Conservation (phyloP, 2,888 invertebrate species). For the Endomychus coccineus region DNA sequence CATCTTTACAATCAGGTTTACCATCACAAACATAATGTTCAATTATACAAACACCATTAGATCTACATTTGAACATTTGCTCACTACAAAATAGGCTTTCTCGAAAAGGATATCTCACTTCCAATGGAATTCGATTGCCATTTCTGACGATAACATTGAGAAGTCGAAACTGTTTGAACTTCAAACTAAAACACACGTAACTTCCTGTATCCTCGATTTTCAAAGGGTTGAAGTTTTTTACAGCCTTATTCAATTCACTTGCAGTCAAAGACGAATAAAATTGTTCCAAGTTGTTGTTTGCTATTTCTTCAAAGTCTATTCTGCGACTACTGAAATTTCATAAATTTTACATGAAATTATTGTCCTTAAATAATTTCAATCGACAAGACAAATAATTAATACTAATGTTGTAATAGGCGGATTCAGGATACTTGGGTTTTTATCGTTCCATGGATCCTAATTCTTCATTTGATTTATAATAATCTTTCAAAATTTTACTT, state of each 20-base stretch:
- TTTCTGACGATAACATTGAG: conserved; percentile 33
- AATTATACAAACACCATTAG: conserved; percentile 43
- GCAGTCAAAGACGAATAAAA: conserved; percentile 9
- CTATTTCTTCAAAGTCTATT: conserved; percentile 21
- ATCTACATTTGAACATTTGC: conserved; percentile 38
- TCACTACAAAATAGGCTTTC: conserved; percentile 33
- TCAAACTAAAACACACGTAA: conserved; percentile 38
- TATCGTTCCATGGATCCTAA: too few relatives aligned
- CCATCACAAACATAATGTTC: conserved; percentile 49
- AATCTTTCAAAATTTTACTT: too few relatives aligned
- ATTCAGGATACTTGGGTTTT: too few relatives aligned
- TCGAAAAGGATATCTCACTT: conserved; percentile 20
- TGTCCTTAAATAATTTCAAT: background rate
- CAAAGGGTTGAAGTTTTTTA: conserved; percentile 34
- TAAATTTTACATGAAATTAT: background rate
- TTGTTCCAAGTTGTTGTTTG: conserved; percentile 14
- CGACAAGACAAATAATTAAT: too few relatives aligned
- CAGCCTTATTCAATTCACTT: conserved; percentile 33
- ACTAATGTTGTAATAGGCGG: too few relatives aligned
- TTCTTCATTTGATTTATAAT: too few relatives aligned
- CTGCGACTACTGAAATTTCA: conserved; percentile 5
- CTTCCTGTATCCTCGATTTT: conserved; percentile 33
- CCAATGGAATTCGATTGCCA: conserved; percentile 21
- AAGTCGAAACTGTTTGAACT: conserved; percentile 33
- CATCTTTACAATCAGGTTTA: conserved; percentile 46